Evolutionary conservation across 2,888 invertebrate species (phyloP).

Genomic region (Seira sanloemensis): DNA sequence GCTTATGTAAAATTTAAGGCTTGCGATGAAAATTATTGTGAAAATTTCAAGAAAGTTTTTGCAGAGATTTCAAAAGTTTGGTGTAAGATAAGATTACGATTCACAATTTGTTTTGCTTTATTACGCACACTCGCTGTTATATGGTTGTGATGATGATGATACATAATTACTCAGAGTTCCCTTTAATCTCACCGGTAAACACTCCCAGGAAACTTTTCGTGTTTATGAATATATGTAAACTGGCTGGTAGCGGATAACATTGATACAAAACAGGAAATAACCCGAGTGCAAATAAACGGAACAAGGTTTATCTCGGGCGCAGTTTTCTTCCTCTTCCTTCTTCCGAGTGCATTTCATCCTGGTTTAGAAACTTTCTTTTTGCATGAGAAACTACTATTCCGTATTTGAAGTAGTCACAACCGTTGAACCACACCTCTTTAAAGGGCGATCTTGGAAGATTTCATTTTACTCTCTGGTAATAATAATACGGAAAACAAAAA

Average conservation of each 20-base stretch:
- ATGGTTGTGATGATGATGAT: no score
- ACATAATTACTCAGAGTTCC: not conserved
- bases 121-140: no score
- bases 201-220: not conserved
- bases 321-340: not conserved
- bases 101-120: no score
- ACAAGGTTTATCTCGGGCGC: not conserved
- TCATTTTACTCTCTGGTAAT: not conserved
- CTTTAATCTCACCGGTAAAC: not conserved
- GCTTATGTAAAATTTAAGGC: no score
- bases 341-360: not conserved
- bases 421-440: constrained; percentile 34
- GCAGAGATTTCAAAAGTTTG: no score
- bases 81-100: no score
- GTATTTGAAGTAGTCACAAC: constrained; percentile 26
- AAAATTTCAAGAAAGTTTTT: no score
- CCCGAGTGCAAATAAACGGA: not conserved
- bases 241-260: no score
- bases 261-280: no score
- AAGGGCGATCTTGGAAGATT: constrained; percentile 15
- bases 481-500: not conserved
- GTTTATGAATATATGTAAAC: not conserved
- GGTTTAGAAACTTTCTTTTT: not conserved
- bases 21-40: no score
- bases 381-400: not conserved